phyloP scores from a whole-genome alignment of 2,888 invertebrate genomes.

The Amphipyra berbera region DNA sequence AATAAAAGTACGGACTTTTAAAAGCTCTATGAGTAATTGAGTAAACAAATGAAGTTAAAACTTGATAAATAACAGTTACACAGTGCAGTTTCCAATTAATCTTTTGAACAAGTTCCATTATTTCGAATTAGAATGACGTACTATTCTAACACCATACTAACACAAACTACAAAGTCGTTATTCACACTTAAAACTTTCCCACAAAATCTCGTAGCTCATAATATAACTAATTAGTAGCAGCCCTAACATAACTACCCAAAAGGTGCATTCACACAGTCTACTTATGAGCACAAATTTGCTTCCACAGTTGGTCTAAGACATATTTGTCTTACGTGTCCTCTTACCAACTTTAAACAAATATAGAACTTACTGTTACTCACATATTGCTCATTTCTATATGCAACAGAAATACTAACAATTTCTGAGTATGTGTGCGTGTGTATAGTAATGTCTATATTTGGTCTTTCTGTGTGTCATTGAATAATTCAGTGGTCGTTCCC shows the following conservation, averaged over 20 bases:
- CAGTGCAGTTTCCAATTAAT: too few species aligned
- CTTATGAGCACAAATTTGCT: conserved; percentile 86
- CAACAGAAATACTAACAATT: conserved; percentile 60
- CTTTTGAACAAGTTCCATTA: background rate
- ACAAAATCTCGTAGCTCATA: conserved; percentile 68
- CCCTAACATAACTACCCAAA: conserved; percentile 75
- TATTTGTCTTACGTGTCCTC: conserved; percentile 86
- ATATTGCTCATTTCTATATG: conserved; percentile 77
- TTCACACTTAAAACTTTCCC: conserved; percentile 62
- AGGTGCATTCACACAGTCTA: conserved; percentile 85
- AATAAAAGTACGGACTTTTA: too few species aligned
- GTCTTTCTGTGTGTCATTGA: conserved; percentile 88
- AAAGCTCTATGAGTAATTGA: too few species aligned
- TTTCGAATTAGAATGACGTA: background rate
- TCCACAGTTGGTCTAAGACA: conserved; percentile 81
- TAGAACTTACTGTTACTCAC: conserved; percentile 73
- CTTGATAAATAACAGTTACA: too few species aligned
- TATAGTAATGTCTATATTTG: conserved; percentile 87
- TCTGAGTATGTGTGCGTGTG: conserved; percentile 72
- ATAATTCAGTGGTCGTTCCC: conserved; percentile 89
- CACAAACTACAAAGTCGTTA: conserved; percentile 44
- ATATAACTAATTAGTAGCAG: conserved; percentile 77
- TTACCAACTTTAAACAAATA: conserved; percentile 78
- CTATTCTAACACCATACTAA: background rate
- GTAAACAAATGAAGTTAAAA: too few species aligned